Evolutionary conservation across 2,113 vertebrate genomes (phyloP).

Genomic region (Caretta caretta): DNA sequence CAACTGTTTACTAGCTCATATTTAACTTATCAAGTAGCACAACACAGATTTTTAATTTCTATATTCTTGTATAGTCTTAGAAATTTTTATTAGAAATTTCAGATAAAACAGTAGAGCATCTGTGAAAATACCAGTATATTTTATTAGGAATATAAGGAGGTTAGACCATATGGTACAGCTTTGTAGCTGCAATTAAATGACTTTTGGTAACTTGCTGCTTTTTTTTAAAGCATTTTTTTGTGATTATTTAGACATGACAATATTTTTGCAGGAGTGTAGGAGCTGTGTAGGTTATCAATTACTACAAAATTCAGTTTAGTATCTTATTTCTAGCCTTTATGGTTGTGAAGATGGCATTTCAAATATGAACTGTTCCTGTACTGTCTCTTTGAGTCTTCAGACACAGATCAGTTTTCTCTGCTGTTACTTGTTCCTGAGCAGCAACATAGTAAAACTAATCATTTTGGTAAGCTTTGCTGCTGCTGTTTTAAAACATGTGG

Average conservation of each 20-base stretch:
- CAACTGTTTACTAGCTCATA: neutral
- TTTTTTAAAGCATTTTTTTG: neutral
- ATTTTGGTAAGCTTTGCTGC: neutral
- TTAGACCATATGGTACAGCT: neutral
- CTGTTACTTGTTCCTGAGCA: accelerated
- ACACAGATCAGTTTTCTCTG: neutral
- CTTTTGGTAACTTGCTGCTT: neutral
- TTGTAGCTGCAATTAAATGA: accelerated
- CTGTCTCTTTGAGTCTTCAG: neutral
- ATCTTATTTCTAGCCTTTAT: accelerated
- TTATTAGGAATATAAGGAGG: neutral
- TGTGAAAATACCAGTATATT: neutral
- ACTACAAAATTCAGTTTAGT: neutral
- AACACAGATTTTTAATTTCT: neutral
- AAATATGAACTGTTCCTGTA: neutral
- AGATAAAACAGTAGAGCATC: neutral
- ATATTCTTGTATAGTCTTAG: neutral
- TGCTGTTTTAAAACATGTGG: accelerated
- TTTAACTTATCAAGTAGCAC: neutral
- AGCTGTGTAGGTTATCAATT: neutral
- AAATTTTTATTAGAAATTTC: neutral
- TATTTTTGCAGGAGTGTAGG: neutral
- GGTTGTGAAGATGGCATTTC: neutral
- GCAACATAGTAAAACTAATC: neutral
- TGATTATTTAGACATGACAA: accelerated